Base-by-base conservation (phyloP, 2,113 vertebrate genomes). In the Benitochromis conjunctus region DNA sequence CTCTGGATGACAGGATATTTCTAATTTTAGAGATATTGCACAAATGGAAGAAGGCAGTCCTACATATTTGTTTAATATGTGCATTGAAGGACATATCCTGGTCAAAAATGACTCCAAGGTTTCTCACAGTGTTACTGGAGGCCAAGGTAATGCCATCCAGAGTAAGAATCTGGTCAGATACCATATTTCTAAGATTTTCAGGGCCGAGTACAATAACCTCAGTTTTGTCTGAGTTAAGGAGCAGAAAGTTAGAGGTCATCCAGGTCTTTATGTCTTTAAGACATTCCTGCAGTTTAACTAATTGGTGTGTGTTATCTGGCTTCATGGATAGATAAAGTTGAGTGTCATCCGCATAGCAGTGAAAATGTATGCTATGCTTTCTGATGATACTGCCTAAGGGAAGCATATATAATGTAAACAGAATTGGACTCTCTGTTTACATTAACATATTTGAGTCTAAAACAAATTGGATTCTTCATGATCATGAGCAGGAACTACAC, bases 131-230 rank as follows among this genome's bases (percentile, higher is more conserved):
- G 1, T 58, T 58, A 29, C 24, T 58, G 56, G 56, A 58, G 56
- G 3, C 56, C 7, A 2, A 58, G 13, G 56, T 9, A 29, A 58
- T 29, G 24, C 56, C 56, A 58, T 29, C 56, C 56, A 58, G 56
- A 29, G 56, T 0, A 58, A 58, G 56, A 58, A 29, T 5, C 4
- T 58, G 56, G 0, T 58, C 3, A 58, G 56, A 58, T 0, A 31
- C 13, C 26, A 58, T 29, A 31, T 58, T 58, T 58, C 56, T 58
- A 58, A 16, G 56, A 0, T 1, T 1, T 29, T 58, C 24, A 58
- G 24, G 0, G 56, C 7, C 7, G 56, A 58, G 56, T 16, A 58
- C 56, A 29, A 16, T 16, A 0, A 58, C 26, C 56, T 58, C 56
- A 31, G 26, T 58, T 31, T 31, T 0, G 29, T 58, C 26, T 9